Base-by-base conservation (phyloP, 2,888 invertebrate species). In the Megastigmus dorsalis region DNA sequence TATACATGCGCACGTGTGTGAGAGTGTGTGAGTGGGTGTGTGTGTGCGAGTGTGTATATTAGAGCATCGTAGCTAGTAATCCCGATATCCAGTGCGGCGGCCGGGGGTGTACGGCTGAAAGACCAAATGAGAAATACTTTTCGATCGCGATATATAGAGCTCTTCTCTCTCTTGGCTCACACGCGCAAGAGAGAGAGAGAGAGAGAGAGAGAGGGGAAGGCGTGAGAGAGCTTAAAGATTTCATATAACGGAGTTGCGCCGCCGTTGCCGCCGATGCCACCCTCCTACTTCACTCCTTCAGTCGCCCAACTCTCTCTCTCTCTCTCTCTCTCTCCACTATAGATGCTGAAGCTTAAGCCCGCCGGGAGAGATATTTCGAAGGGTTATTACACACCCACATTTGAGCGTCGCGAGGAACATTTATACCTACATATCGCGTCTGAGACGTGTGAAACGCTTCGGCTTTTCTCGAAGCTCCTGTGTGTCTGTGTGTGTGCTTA, bases 71-170 rank as follows among this genome's bases (percentile, higher is more conserved):
- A 71, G 77, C 77, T 79, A 76, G 79, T 85, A 85, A 86, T 86
- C 86, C 83, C 80, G 79, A n/a, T n/a, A n/a, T n/a, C n/a, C n/a
- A n/a, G n/a, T n/a, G n/a, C 81, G 84, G 80, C 52, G 7, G 33
- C 80, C 52, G 7, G 33, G n/a, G 20, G 30, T 3, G 28, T 1
- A 83, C 79, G 79, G 79, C 76, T 84, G 83, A 85, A 83, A 84
- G 82, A 79, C 82, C 83, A 86, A 86, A 86, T 86, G 86, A 86
- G 85, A 86, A 86, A 86, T 86, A 85, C 84, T 86, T 86, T 85
- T 80, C 85, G 84, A 86, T 85, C 82, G 80, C 77, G 75, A 59
- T 60, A 67, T 66, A 30, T 28, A 45, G 45, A 38, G 7, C 28
- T 15, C n/a, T 6, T 3, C 7, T 41, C 20, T 36, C 18, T 33